Conservation (phyloP, 2,113 vertebrate species). For the Platichthys flesus region DNA sequence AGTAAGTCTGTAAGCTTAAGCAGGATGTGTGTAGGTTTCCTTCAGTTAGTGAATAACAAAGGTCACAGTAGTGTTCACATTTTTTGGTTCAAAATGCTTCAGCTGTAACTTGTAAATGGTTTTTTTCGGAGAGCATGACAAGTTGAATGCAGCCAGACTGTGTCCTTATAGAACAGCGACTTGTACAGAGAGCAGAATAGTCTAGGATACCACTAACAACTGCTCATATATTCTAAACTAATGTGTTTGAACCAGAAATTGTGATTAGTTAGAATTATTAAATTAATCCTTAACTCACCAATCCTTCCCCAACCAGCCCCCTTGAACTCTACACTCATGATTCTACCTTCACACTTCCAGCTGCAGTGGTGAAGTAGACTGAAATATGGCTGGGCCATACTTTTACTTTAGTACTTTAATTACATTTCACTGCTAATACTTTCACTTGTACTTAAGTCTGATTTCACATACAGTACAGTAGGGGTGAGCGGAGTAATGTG, state of each 20-base stretch:
- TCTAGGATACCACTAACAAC: not conserved
- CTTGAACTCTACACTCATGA: not conserved
- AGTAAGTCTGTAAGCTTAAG: not conserved
- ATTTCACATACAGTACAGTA: no score
- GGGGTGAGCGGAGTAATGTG: no score
- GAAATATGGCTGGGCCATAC: not conserved
- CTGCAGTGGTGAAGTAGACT: not conserved
- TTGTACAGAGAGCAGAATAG: not conserved
- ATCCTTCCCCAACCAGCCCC: not conserved
- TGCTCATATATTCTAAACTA: not conserved
- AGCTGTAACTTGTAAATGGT: not conserved
- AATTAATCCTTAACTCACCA: no score
- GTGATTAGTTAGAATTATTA: no score
- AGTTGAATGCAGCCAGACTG: no score
- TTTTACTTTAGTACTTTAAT: no score
- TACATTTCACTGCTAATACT: no score
- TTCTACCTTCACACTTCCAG: not conserved
- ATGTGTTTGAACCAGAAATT: no score
- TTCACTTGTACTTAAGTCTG: no score
- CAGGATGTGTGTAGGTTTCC: slow-evolving; percentile 1
- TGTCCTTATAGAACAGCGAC: no score
- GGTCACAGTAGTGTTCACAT: not conserved
- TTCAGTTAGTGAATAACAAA: not conserved
- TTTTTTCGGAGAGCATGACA: no score
- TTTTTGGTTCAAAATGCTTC: not conserved